Percentiles rank a stretch among this genome's conserved stretches.
Evolutionary conservation across 2,888 invertebrate species (phyloP).

Genomic region (Caprella mutica): DNA sequence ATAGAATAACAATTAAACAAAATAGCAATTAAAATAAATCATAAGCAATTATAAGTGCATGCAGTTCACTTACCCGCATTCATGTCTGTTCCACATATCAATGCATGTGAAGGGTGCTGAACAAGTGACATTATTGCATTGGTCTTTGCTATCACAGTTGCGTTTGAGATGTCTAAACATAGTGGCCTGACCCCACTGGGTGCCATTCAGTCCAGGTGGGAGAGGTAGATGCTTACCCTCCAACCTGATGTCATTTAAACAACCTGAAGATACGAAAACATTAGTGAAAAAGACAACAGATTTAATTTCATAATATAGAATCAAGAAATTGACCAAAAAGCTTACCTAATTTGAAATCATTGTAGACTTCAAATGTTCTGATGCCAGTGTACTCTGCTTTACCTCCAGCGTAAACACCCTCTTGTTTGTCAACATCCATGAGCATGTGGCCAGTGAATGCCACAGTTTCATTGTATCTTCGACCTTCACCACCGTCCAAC

Average conservation of each 20-base stretch:
- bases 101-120: slow-evolving; percentile 87
- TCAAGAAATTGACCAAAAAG: neutral
- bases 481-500: slow-evolving; percentile 87
- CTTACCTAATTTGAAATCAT: slow-evolving; percentile 53
- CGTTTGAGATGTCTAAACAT: slow-evolving; percentile 83
- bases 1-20: neutral
- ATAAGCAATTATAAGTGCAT: neutral
- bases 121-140: slow-evolving; percentile 87
- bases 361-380: slow-evolving; percentile 83
- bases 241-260: slow-evolving; percentile 69
- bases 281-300: neutral
- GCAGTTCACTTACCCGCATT: slow-evolving; percentile 82
- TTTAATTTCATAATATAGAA: neutral
- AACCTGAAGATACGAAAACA: slow-evolving; percentile 47
- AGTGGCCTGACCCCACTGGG: slow-evolving; percentile 89
- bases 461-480: slow-evolving; percentile 84
- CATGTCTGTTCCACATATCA: slow-evolving; percentile 94
- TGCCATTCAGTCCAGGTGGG: slow-evolving; percentile 87
- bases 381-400: slow-evolving; percentile 92
- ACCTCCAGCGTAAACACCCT: slow-evolving; percentile 89
- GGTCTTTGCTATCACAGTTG: slow-evolving; percentile 88
- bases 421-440: slow-evolving; percentile 83
- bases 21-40: neutral
- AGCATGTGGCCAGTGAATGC: slow-evolving; percentile 82
- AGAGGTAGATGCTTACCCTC: slow-evolving; percentile 91